Percentiles rank a stretch among this genome's conserved stretches.
These are phyloP conservation scores for Halictus ligatus DNA, from an alignment of 2,888 invertebrate genomes.

Conservation along the genomic window DNA sequence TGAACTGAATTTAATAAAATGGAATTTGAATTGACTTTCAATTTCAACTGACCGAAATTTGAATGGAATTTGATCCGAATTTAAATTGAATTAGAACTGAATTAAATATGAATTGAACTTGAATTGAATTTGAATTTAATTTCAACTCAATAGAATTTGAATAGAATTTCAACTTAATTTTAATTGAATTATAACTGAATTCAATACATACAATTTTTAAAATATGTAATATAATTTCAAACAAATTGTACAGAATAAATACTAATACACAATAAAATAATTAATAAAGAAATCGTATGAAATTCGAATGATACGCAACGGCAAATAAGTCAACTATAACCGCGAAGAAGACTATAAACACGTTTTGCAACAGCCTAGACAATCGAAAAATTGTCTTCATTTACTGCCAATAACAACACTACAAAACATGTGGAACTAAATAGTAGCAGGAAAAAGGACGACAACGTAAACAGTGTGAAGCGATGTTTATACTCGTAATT, in stretches of 20 bases:
- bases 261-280: background rate
- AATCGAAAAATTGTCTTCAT: background rate
- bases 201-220: too few relatives aligned
- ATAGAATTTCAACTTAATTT: background rate
- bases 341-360: background rate
- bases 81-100: too few relatives aligned
- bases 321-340: background rate
- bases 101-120: too few relatives aligned
- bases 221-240: too few relatives aligned
- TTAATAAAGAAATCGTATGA: background rate
- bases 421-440: background rate
- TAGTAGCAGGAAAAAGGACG: background rate
- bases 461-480: background rate
- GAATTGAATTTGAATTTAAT: background rate
- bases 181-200: background rate
- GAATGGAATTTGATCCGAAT: too few relatives aligned
- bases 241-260: too few relatives aligned
- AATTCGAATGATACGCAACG: background rate
- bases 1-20: too few relatives aligned
- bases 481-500: background rate
- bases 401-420: background rate
- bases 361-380: background rate
- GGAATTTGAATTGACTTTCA: background rate
- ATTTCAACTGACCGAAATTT: background rate
- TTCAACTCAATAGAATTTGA: background rate